phyloP scores from a whole-genome alignment of 2,113 vertebrate species.

The Channa maculata region DNA sequence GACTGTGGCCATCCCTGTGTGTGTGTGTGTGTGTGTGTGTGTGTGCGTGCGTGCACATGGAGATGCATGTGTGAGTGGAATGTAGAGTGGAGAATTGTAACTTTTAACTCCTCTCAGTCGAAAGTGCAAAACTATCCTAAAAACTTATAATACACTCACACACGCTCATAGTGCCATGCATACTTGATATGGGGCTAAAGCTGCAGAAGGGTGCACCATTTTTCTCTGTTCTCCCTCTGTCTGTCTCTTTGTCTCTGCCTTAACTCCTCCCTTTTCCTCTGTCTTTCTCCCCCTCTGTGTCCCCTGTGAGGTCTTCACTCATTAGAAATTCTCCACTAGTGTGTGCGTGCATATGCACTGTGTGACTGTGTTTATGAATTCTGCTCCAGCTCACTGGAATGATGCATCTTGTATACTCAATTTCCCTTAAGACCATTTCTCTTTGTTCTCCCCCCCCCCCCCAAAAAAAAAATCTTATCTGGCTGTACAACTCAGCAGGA shows the following conservation, averaged over 20 bases:
- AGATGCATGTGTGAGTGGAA: constrained; percentile 22
- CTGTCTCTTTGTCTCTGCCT: constrained; percentile 12
- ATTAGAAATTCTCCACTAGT: constrained; percentile 74
- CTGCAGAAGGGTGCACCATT: constrained; percentile 31
- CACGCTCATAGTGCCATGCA: constrained; percentile 34
- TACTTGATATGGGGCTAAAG: constrained; percentile 53
- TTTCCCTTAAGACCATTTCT: constrained; percentile 70
- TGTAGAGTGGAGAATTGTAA: constrained; percentile 50
- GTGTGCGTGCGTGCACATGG: neutral
- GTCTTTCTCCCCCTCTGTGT: constrained; percentile 35
- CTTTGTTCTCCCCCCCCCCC: constrained; percentile 39
- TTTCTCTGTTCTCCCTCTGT: constrained; percentile 27
- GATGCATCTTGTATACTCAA: constrained; percentile 72
- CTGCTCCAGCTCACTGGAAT: constrained; percentile 64
- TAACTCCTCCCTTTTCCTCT: constrained; percentile 34
- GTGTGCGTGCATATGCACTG: constrained; percentile 38
- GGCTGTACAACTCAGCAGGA: constrained; percentile 51
- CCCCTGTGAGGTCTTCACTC: constrained; percentile 69
- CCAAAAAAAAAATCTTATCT: neutral
- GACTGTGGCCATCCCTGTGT: constrained; percentile 27
- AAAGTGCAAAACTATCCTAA: constrained; percentile 43
- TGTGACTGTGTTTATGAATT: constrained; percentile 68
- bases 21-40: constrained; percentile 12
- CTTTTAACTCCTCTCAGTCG: constrained; percentile 42
- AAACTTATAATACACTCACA: constrained; percentile 39